Percentiles rank a stretch among this genome's conserved stretches.
phyloP scores from a whole-genome alignment of 2,113 vertebrate species.

The Microtus richardsoni region DNA sequence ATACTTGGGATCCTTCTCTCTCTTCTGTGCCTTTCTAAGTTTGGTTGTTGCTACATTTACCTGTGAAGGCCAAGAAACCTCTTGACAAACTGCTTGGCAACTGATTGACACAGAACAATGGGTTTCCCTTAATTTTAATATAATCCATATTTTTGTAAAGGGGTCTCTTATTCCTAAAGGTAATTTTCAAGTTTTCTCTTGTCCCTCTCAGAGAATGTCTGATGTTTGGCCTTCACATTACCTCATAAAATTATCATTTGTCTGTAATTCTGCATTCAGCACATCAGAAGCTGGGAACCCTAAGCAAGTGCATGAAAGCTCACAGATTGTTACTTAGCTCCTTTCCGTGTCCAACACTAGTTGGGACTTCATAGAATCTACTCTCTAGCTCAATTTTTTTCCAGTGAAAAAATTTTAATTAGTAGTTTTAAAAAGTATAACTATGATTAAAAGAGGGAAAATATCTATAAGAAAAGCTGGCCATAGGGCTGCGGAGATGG shows the following conservation, averaged over 20 bases:
- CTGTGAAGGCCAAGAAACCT: background rate
- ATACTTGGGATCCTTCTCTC: too few species aligned
- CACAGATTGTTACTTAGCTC: conserved; percentile 9
- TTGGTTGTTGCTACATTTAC: background rate
- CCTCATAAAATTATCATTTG: background rate
- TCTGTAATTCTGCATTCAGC: background rate
- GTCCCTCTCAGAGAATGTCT: background rate
- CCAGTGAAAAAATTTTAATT: background rate
- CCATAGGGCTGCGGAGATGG: background rate
- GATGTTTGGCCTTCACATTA: background rate
- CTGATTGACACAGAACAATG: background rate
- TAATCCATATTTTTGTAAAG: conserved; percentile 10
- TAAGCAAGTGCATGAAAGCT: background rate
- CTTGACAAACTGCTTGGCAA: background rate
- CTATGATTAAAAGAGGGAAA: conserved; percentile 40
- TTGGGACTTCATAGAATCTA: background rate
- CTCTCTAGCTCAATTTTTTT: background rate
- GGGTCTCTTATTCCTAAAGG: background rate
- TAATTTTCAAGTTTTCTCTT: conserved; percentile 22
- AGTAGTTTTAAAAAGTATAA: background rate
- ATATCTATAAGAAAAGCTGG: background rate
- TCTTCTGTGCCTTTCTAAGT: background rate
- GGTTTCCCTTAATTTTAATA: background rate
- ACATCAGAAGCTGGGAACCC: background rate
- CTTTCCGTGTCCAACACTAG: background rate